phyloP scores from a whole-genome alignment of 2,888 invertebrate species.

The Dichetophora obliterata region DNA sequence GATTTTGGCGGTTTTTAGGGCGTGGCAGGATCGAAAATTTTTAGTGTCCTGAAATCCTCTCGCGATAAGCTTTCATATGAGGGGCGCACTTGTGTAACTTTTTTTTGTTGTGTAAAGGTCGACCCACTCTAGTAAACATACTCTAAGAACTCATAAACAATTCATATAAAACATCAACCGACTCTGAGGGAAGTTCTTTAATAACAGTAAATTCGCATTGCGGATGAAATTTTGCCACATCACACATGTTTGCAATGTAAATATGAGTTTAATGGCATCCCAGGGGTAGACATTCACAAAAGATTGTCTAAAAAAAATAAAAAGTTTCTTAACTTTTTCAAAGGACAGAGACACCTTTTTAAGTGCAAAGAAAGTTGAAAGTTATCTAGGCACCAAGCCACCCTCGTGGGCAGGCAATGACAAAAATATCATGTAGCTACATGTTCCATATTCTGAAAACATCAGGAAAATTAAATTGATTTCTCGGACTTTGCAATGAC shows the following conservation, averaged over 20 bases:
- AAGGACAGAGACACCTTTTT: neutral
- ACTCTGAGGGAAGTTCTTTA: conserved; percentile 36
- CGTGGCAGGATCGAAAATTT: too few relatives aligned
- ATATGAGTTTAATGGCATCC: conserved; percentile 42
- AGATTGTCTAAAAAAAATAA: conserved; percentile 21
- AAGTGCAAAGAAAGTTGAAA: conserved; percentile 29
- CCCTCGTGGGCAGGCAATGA: neutral
- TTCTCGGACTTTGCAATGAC: conserved; percentile 28
- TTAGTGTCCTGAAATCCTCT: too few relatives aligned
- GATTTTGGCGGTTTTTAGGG: too few relatives aligned
- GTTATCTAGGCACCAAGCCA: neutral
- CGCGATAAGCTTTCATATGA: too few relatives aligned
- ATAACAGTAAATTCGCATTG: conserved; percentile 4
- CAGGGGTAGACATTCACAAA: conserved; percentile 26
- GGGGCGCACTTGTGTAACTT: too few relatives aligned
- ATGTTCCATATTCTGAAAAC: conserved; percentile 6
- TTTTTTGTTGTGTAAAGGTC: too few relatives aligned
- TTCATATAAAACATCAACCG: neutral
- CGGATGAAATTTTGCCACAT: conserved; percentile 35
- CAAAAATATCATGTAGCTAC: conserved; percentile 4
- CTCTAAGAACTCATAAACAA: conserved; percentile 23
- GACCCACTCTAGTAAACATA: conserved; percentile 20
- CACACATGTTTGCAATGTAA: conserved; percentile 41
- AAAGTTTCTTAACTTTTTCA: conserved; percentile 30
- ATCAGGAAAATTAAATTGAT: conserved; percentile 35